Evolutionary conservation across 2,113 vertebrate genomes (phyloP).

Genomic region (Nibea coibor): DNA sequence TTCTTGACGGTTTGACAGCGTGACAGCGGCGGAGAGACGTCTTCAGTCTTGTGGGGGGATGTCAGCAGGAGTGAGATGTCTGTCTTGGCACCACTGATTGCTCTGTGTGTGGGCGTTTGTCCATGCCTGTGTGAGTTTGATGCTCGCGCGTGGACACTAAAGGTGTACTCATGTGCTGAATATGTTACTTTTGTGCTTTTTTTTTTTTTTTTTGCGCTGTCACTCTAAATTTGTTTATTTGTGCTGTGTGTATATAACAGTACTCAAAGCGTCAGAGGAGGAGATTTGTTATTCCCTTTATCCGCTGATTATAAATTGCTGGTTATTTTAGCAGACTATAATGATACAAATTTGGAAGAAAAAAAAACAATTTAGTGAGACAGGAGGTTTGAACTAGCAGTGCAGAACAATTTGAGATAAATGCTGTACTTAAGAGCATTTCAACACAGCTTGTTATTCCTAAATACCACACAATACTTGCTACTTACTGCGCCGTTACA

Average conservation of each 20-base stretch:
- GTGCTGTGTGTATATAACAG: not conserved
- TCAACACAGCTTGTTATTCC: constrained; percentile 21
- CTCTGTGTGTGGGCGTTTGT: constrained; percentile 64
- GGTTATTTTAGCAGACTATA: not conserved
- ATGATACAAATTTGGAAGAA: not conserved
- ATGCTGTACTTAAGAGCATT: not conserved
- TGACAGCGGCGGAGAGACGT: constrained; percentile 69
- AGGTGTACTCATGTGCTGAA: constrained; percentile 25
- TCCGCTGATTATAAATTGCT: not conserved
- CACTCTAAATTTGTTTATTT: constrained; percentile 22
- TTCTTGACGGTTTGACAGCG: constrained; percentile 77
- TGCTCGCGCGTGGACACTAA: constrained; percentile 11
- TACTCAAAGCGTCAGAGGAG: not conserved
- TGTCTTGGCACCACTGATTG: constrained; percentile 75
- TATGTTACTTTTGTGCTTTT: constrained; percentile 5
- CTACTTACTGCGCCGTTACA: constrained; percentile 12
- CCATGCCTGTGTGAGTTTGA: constrained; percentile 51
- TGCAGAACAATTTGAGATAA: constrained; percentile 7
- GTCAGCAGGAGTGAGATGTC: constrained; percentile 77
- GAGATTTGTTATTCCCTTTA: not conserved
- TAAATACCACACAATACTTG: constrained; percentile 4
- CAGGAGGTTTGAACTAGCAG: not conserved
- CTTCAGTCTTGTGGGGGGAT: constrained; percentile 68
- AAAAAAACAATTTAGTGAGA: not conserved
- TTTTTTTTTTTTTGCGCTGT: constrained; percentile 10